phyloP scores from a whole-genome alignment of 2,113 vertebrate species.

The Datnioides undecimradiatus region DNA sequence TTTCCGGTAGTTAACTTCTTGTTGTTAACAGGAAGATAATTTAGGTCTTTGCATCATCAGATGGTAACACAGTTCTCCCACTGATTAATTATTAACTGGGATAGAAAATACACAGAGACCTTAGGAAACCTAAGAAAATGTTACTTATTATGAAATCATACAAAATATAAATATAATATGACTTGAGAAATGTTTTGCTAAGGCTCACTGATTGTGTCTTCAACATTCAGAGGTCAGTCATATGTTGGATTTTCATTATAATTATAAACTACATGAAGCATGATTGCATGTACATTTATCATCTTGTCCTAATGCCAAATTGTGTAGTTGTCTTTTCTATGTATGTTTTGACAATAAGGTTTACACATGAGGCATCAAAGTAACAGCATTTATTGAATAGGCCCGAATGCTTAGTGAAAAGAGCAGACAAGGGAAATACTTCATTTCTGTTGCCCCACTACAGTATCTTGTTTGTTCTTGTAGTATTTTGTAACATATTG shows the following conservation, averaged over 20 bases:
- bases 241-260: conserved; percentile 1
- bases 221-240: neutral
- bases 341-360: conserved; percentile 21
- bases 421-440: neutral
- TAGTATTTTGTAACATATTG: neutral
- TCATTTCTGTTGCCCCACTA: neutral
- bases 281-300: neutral
- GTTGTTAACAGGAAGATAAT: no score
- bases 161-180: neutral
- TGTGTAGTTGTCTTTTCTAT: conserved; percentile 26
- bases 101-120: neutral
- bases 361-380: neutral
- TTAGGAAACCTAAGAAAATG: neutral
- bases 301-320: conserved; percentile 7
- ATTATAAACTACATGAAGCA: neutral
- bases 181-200: neutral
- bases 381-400: neutral
- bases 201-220: conserved; percentile 2
- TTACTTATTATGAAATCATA: neutral
- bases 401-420: neutral
- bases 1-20: no score
- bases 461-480: neutral
- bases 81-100: no score
- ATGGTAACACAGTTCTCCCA: neutral
- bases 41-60: neutral